Conservation (phyloP, 2,888 invertebrate genomes). For the Hirtodrosophila trivittata region DNA sequence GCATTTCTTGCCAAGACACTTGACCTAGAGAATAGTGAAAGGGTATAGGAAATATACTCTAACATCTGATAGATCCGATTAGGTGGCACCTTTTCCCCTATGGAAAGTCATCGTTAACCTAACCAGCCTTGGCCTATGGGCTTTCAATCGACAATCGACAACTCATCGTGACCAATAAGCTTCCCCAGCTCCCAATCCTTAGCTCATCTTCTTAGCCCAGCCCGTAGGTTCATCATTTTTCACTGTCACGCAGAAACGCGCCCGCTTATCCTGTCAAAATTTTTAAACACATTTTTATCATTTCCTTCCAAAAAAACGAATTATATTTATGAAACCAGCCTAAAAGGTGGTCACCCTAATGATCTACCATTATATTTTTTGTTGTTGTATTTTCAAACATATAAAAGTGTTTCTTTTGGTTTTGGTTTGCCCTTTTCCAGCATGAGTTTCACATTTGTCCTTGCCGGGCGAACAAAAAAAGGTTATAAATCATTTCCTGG, state of each 20-base stretch:
- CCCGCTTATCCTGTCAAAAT: constrained; percentile 74
- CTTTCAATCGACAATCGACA: constrained; percentile 39
- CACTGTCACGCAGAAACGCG: constrained; percentile 46
- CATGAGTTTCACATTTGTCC: constrained; percentile 64
- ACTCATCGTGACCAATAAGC: constrained; percentile 34
- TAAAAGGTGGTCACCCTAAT: constrained; percentile 60
- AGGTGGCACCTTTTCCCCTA: no score
- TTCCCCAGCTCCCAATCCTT: not conserved
- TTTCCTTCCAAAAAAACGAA: constrained; percentile 27
- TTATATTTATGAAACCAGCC: constrained; percentile 5
- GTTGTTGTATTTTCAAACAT: constrained; percentile 27
- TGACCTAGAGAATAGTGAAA: constrained; percentile 24
- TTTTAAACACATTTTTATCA: constrained; percentile 63
- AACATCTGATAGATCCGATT: no score
- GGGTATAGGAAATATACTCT: not conserved
- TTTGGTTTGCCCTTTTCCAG: constrained; percentile 30
- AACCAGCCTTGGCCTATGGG: not conserved
- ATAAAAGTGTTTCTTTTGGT: constrained; percentile 16
- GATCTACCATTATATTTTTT: constrained; percentile 65
- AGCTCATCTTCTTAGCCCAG: constrained; percentile 16
- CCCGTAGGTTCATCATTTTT: constrained; percentile 59
- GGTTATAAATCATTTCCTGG: constrained; percentile 72
- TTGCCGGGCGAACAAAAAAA: constrained; percentile 43
- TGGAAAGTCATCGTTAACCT: not conserved
- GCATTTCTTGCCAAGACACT: constrained; percentile 18